Evolutionary conservation across 2,888 invertebrate genomes (phyloP), one percentile per base, ranked within the genome.

Genomic region (Tryphoninae sp.): DNA sequence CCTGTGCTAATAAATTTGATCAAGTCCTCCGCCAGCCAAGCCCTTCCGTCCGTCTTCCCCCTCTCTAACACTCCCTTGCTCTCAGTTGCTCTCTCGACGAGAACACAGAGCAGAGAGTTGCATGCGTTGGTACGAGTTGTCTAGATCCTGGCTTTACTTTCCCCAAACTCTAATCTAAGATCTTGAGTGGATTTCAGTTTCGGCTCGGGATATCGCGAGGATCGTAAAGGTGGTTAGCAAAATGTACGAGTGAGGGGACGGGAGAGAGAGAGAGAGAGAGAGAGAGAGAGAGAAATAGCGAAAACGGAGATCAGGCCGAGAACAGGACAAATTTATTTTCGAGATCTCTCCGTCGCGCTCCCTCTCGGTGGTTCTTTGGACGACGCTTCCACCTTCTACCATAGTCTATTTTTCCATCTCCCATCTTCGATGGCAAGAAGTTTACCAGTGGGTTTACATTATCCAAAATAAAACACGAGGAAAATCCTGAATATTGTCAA

Each of bases 161-260:
- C 13, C 85, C 84, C 88, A 84, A 87, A 89, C 89, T 90, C 89
- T 91, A 90, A 91, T 91, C 90, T 86, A 90, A 89, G 90, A 90
- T 89, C 88, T 91, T 90, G 91, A 91, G 91, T 91, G 89, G 89
- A 91, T 91, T 91, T 89, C 86, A 86, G 88, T 87, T 88, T 86
- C 75, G 68, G 78, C 86, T 76, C 59, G 4, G 40, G 42, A 22
- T 55, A 11, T 55, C 55, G 23, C 58, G 64, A 11, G 49, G 71
- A 71, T 72, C 62, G 51, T 53, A 23, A 55, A 72, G 55, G 42
- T 68, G 22, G 61, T 65, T 74, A 16, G 65, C 61, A 49, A 65
- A 69, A 78, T 74, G 40, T 16, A 51, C 49, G 33, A 61, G 69
- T 62, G 45, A 51, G 65, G 62, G 45, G 26, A 26, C 2, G 26